These are phyloP conservation scores for Vimba vimba DNA, from an alignment of 2,113 vertebrate species.

Conservation along the genomic window DNA sequence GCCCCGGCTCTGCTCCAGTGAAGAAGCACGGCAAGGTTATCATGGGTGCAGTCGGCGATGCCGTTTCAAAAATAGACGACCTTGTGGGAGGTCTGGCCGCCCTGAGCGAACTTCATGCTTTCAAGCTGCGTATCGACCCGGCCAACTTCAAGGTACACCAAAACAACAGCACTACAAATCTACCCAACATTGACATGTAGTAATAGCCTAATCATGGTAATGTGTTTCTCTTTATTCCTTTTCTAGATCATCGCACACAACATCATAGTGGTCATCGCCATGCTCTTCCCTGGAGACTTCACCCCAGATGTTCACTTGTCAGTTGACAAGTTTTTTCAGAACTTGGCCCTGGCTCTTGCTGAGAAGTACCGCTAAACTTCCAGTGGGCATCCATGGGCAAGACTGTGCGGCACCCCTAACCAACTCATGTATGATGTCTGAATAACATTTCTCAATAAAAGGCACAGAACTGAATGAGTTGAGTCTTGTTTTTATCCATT, in stretches of 20 bases:
- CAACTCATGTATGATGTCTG: conserved; percentile 11
- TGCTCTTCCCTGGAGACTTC: conserved; percentile 56
- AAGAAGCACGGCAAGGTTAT: conserved; percentile 74
- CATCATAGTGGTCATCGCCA: conserved; percentile 46
- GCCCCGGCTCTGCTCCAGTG: conserved; percentile 65
- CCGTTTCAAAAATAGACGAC: conserved; percentile 71
- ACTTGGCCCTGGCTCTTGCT: conserved; percentile 48
- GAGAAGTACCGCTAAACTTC: conserved; percentile 58
- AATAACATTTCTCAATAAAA: conserved; percentile 32
- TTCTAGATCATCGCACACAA: conserved; percentile 47
- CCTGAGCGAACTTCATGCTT: conserved; percentile 82
- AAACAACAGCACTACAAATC: neutral
- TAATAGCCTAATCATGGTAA: neutral
- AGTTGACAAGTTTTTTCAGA: conserved; percentile 56
- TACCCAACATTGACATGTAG: neutral
- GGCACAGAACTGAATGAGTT: neutral
- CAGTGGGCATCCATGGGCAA: neutral
- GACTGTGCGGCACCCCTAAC: neutral
- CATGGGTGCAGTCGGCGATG: conserved; percentile 52
- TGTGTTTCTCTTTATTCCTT: neutral
- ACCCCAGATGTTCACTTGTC: conserved; percentile 58
- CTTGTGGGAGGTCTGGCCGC: conserved; percentile 60
- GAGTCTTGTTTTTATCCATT: neutral
- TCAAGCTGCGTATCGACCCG: conserved; percentile 79
- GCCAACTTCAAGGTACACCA: conserved; percentile 78